phyloP scores from a whole-genome alignment of 2,797 vertebrate genomes.

The Naso thynnoides region DNA sequence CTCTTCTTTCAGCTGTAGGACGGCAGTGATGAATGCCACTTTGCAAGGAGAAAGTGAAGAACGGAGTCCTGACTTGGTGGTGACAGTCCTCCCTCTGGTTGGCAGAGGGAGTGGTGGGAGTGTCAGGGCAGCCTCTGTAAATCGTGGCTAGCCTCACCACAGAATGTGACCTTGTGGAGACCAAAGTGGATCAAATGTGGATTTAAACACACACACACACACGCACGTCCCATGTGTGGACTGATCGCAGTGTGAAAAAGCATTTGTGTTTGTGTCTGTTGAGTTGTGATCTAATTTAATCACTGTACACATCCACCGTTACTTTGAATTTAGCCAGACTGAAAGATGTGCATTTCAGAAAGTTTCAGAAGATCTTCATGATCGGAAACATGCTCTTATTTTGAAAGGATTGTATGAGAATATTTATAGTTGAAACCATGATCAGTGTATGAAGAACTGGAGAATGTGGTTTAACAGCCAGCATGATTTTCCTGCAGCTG shows the following conservation, averaged over 20 bases:
- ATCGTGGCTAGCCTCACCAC: slow-evolving; percentile 48
- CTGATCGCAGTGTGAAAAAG: slow-evolving; percentile 10
- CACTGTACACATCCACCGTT: background rate
- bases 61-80: slow-evolving; percentile 34
- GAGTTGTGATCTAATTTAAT: background rate
- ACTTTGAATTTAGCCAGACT: background rate
- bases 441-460: background rate
- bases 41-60: slow-evolving; percentile 43
- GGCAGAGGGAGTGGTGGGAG: slow-evolving; percentile 67
- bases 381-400: background rate
- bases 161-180: slow-evolving; percentile 27
- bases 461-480: slow-evolving; percentile 21
- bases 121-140: slow-evolving; percentile 56
- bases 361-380: background rate
- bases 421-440: background rate
- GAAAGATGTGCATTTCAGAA: background rate
- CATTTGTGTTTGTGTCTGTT: background rate
- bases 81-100: slow-evolving; percentile 63
- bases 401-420: background rate
- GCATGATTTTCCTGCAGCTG: slow-evolving; percentile 25
- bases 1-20: slow-evolving; percentile 35
- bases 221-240: background rate
- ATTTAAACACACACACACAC: slow-evolving; percentile 6
- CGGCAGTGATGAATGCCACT: slow-evolving; percentile 47
- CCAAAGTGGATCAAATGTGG: slow-evolving; percentile 8